Evolutionary conservation across 2,888 invertebrate genomes (phyloP).

Genomic region (Drosophila dives): DNA sequence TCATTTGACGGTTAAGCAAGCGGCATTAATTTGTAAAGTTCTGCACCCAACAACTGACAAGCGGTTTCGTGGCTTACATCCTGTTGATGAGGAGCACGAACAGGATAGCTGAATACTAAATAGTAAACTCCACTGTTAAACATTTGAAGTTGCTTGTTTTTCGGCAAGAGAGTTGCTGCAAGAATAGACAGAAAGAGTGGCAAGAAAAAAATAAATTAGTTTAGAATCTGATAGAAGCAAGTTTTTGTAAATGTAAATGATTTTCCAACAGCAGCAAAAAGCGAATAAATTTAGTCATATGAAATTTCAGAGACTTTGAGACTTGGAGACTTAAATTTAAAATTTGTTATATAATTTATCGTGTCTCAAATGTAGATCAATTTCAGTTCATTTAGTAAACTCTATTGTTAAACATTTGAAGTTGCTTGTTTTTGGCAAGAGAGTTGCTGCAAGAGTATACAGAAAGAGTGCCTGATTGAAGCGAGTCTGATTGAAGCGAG

Average conservation of each 20-base stretch:
- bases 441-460: too few species aligned
- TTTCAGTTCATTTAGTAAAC: too few species aligned
- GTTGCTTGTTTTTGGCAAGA: too few species aligned
- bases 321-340: background rate
- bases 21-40: constrained; percentile 63
- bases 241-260: background rate
- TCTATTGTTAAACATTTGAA: too few species aligned
- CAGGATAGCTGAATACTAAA: constrained; percentile 37
- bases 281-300: background rate
- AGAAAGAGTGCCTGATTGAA: too few species aligned
- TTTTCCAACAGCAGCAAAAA: background rate
- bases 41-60: constrained; percentile 41
- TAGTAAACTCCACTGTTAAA: constrained; percentile 26
- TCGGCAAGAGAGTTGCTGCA: background rate
- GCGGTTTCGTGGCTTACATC: constrained; percentile 63
- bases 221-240: background rate
- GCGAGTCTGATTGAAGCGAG: too few species aligned
- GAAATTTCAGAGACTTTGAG: background rate
- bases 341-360: background rate
- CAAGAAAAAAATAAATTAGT: background rate
- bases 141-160: background rate
- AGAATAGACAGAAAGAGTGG: background rate
- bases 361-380: too few species aligned
- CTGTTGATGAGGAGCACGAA: background rate
- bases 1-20: constrained; percentile 62